A percentile compares a stretch with the other conserved stretches of the same genome.
These are phyloP conservation scores for Mimumesa dahlbomi DNA, from an alignment of 2,888 invertebrate genomes.

Conservation along the genomic window DNA sequence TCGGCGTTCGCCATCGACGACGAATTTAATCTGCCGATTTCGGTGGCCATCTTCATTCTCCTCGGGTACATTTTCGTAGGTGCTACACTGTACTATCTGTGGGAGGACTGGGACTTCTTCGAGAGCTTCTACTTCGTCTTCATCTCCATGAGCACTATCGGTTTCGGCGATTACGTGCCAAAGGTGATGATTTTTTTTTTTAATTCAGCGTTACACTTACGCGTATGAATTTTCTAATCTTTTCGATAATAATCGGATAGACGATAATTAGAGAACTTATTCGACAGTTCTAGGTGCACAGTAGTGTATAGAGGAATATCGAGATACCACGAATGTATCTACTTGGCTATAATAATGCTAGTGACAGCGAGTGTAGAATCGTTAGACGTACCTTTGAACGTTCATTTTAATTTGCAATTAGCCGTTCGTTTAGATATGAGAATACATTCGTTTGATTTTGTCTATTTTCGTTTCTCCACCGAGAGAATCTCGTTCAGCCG, in stretches of 20 bases:
- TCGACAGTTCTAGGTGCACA: no score
- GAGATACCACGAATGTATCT: no score
- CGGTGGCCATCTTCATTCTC: constrained; percentile 91
- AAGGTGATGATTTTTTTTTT: constrained; percentile 82
- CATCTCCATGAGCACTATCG: constrained; percentile 97
- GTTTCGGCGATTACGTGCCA: constrained; percentile 96
- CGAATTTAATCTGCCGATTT: constrained; percentile 96
- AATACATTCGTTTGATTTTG: no score
- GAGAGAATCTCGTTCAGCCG: no score
- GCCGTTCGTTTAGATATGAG: constrained; percentile 31
- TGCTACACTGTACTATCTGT: constrained; percentile 88
- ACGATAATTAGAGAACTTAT: no score
- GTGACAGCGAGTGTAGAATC: no score
- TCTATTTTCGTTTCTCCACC: no score
- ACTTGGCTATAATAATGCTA: no score
- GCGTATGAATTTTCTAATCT: no score
- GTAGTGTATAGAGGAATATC: no score
- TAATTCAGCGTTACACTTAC: no score
- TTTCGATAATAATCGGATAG: no score
- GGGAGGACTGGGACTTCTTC: constrained; percentile 94
- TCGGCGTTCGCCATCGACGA: constrained; percentile 92
- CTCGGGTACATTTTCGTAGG: constrained; percentile 93
- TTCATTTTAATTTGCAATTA: constrained; percentile 53
- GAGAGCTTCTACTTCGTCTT: constrained; percentile 98
- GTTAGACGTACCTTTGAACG: not conserved